These are phyloP conservation scores for Apteryx mantelli DNA, from an alignment of 2,113 vertebrate genomes.

Conservation along the genomic window DNA sequence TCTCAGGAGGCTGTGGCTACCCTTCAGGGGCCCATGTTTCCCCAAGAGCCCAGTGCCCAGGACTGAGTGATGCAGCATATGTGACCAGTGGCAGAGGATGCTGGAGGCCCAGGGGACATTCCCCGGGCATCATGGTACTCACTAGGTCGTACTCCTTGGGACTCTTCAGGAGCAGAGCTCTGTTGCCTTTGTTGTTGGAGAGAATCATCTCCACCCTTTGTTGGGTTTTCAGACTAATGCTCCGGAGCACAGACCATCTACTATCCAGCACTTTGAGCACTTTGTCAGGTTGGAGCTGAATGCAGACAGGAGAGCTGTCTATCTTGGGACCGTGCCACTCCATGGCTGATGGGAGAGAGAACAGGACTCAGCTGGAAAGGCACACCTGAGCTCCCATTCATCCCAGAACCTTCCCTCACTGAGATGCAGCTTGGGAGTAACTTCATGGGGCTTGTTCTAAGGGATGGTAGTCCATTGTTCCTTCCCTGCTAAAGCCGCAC, in stretches of 20 bases:
- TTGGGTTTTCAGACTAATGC: conserved; percentile 76
- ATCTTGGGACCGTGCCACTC: conserved; percentile 89
- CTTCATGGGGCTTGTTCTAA: neutral
- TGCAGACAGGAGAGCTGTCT: conserved; percentile 71
- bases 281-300: conserved; percentile 81
- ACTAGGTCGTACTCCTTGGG: conserved; percentile 97
- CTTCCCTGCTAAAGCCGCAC: too few species aligned
- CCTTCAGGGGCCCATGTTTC: neutral
- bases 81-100: neutral
- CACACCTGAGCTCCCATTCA: accelerated
- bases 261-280: conserved; percentile 83
- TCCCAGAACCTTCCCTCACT: neutral
- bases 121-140: neutral
- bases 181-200: conserved; percentile 80
- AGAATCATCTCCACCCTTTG: conserved; percentile 79
- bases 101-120: neutral
- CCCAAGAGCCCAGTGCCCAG: neutral
- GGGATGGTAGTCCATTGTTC: neutral
- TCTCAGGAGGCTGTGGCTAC: neutral
- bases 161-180: conserved; percentile 86
- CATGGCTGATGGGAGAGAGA: conserved; percentile 74
- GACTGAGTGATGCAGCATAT: neutral
- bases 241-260: conserved; percentile 75
- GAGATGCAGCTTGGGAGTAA: neutral
- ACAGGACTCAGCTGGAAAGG: neutral